These are phyloP conservation scores for Camarhynchus parvulus DNA, from an alignment of 2,113 vertebrate genomes.

Conservation along the genomic window DNA sequence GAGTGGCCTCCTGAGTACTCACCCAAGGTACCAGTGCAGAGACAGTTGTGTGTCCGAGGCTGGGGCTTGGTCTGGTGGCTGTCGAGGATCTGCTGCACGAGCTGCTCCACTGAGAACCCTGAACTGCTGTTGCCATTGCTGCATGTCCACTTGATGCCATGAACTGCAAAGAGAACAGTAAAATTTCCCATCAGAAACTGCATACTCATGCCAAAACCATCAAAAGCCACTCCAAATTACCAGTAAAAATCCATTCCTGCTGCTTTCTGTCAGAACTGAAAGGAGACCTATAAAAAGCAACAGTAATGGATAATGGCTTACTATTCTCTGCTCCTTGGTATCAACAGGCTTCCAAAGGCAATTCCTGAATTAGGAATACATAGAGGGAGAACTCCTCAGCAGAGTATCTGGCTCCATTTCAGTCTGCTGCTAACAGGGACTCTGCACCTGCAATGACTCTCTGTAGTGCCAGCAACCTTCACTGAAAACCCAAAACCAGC, in stretches of 20 bases:
- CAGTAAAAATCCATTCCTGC: background rate
- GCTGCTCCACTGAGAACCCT: slow-evolving; percentile 99
- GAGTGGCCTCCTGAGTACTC: slow-evolving; percentile 62
- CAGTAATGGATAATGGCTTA: background rate
- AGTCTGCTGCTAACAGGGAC: background rate
- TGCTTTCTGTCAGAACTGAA: background rate
- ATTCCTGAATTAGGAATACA: background rate
- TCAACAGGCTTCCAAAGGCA: background rate
- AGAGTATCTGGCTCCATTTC: background rate
- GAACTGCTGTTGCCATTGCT: slow-evolving; percentile 99
- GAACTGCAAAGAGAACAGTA: slow-evolving; percentile 87
- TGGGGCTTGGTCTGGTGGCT: slow-evolving; percentile 99
- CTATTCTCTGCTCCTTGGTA: background rate
- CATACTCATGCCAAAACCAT: background rate
- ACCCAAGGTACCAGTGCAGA: slow-evolving; percentile 98
- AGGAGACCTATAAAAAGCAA: background rate
- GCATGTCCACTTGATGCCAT: slow-evolving; percentile 99
- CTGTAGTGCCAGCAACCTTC: background rate
- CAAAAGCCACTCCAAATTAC: background rate
- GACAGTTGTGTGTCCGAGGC: slow-evolving; percentile 99
- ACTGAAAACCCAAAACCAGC: background rate
- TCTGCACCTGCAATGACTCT: background rate
- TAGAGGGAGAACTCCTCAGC: background rate
- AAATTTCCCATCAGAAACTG: slow-evolving; percentile 52
- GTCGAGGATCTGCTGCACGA: slow-evolving; percentile 99